phyloP scores from a whole-genome alignment of 2,797 vertebrate species.

The Sebastes glaucus region DNA sequence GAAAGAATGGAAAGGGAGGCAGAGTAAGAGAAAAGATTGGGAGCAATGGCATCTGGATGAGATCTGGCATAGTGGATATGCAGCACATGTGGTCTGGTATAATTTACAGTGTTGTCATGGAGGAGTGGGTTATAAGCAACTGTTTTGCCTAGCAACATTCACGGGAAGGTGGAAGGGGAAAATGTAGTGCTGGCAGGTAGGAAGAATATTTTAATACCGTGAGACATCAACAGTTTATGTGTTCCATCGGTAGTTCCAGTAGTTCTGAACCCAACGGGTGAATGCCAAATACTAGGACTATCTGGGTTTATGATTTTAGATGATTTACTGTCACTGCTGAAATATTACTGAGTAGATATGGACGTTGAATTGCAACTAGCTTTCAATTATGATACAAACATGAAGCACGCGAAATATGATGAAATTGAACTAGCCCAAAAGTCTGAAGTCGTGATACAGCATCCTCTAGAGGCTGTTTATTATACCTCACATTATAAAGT shows the following conservation, averaged over 20 bases:
- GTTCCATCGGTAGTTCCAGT: slow-evolving; percentile 75
- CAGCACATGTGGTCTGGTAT: slow-evolving; percentile 76
- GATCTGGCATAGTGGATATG: slow-evolving; percentile 59
- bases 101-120: slow-evolving; percentile 81
- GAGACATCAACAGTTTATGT: slow-evolving; percentile 79
- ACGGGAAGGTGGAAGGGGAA: slow-evolving; percentile 73
- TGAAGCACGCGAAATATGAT: background rate
- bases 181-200: slow-evolving; percentile 74
- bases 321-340: slow-evolving; percentile 51
- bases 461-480: background rate
- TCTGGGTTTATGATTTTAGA: slow-evolving; percentile 66
- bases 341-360: slow-evolving; percentile 26
- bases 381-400: slow-evolving; percentile 6
- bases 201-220: slow-evolving; percentile 75
- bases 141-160: slow-evolving; percentile 80
- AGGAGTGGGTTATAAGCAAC: slow-evolving; percentile 73
- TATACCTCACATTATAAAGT: background rate
- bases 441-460: background rate
- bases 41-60: slow-evolving; percentile 72
- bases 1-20: slow-evolving; percentile 23
- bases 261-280: slow-evolving; percentile 50
- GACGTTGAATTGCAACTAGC: slow-evolving; percentile 5
- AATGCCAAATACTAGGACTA: slow-evolving; percentile 63
- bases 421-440: background rate
- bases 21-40: slow-evolving; percentile 23